Percentiles rank a stretch among this genome's conserved stretches.
These are phyloP conservation scores for Penaeus indicus DNA, from an alignment of 1,140 invertebrate species.

Conservation along the genomic window DNA sequence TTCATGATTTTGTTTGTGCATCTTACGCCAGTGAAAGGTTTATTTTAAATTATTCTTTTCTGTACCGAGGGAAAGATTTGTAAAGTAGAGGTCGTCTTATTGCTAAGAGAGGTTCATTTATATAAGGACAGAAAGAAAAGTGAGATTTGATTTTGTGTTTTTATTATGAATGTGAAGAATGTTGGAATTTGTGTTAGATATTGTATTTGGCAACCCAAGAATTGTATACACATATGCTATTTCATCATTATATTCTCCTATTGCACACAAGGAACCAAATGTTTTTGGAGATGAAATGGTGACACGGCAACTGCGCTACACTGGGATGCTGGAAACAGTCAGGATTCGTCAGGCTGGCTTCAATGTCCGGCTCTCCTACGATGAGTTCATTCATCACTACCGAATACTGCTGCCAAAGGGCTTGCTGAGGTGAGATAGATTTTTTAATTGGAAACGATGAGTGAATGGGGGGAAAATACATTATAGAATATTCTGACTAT, in stretches of 20 bases:
- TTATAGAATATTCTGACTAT: too few species aligned
- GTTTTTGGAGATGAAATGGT: slow-evolving; percentile 95
- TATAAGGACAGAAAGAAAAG: too few species aligned
- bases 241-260: slow-evolving; percentile 47
- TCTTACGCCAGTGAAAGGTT: background rate
- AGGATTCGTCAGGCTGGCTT: slow-evolving; percentile 95
- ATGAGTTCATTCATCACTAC: slow-evolving; percentile 94
- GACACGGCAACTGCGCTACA: slow-evolving; percentile 88
- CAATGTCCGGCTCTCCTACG: slow-evolving; percentile 92
- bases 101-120: background rate
- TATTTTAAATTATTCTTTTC: background rate
- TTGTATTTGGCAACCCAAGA: background rate
- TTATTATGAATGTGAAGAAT: slow-evolving; percentile 15
- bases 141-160: background rate
- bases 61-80: background rate
- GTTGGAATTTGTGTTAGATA: too few species aligned
- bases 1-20: background rate
- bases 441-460: background rate
- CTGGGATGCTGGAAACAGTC: slow-evolving; percentile 97
- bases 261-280: slow-evolving; percentile 79
- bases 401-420: slow-evolving; percentile 92
- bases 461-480: background rate
- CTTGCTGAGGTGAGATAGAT: slow-evolving; percentile 74
- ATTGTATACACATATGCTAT: slow-evolving; percentile 39
- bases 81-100: background rate